These are phyloP conservation scores for Argyrosomus regius DNA, from an alignment of 2,797 vertebrate species.

Conservation along the genomic window DNA sequence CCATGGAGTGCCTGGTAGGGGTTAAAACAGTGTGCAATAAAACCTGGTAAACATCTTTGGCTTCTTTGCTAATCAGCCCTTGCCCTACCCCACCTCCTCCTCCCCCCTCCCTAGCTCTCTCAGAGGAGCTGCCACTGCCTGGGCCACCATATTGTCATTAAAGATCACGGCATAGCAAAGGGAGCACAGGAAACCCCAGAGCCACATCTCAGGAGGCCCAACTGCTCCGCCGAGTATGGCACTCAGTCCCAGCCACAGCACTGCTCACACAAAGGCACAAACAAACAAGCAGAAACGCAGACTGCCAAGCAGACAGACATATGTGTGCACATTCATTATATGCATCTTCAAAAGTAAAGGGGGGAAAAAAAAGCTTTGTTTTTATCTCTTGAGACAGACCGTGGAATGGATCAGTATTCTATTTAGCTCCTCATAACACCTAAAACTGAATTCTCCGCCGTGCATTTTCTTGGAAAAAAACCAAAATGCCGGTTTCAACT, in stretches of 20 bases:
- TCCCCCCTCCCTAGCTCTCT: constrained; percentile 30
- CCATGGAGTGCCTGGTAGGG: constrained; percentile 50
- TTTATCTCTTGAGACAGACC: constrained; percentile 61
- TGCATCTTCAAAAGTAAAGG: constrained; percentile 61
- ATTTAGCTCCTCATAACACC: constrained; percentile 66
- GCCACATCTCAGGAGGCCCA: constrained; percentile 78
- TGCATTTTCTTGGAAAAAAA: constrained; percentile 47
- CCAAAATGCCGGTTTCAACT: constrained; percentile 64
- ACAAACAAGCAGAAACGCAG: constrained; percentile 66
- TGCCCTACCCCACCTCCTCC: constrained; percentile 39
- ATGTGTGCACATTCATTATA: constrained; percentile 64
- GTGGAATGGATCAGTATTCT: constrained; percentile 62
- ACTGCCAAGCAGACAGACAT: constrained; percentile 61
- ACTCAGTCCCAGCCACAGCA: constrained; percentile 58
- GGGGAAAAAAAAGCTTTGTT: constrained; percentile 17
- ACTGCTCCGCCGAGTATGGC: constrained; percentile 67
- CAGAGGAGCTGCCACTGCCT: constrained; percentile 75
- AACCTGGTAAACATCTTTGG: constrained; percentile 81
- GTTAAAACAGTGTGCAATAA: constrained; percentile 70
- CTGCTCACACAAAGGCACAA: constrained; percentile 70
- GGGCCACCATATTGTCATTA: constrained; percentile 88
- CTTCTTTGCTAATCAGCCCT: constrained; percentile 74
- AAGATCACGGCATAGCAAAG: constrained; percentile 76
- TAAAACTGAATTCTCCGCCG: constrained; percentile 59
- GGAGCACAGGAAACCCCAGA: constrained; percentile 77